Evolutionary conservation across 92 coral and sea anemone species (phyloP).

Genomic region (Palythoa grandiflora): DNA sequence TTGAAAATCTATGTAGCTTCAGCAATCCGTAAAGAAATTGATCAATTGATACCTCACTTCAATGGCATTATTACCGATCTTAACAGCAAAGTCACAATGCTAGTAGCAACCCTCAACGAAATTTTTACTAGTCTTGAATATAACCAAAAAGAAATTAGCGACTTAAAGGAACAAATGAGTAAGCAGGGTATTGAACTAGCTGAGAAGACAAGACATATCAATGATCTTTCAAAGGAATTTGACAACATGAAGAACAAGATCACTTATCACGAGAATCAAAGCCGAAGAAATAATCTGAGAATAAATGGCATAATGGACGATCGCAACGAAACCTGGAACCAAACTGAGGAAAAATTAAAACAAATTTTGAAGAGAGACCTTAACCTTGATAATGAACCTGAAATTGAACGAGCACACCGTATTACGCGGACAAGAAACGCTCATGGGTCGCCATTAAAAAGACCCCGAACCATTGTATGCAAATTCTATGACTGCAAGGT

Average conservation of each 20-base stretch:
- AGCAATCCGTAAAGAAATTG: neutral
- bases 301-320: neutral
- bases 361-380: too few species aligned
- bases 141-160: neutral
- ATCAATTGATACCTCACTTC: neutral
- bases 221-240: neutral
- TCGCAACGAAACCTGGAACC: neutral
- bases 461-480: constrained; percentile 12
- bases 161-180: neutral
- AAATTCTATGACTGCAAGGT: constrained; percentile 4
- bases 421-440: constrained; percentile 1
- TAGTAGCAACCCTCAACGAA: neutral
- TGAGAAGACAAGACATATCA: neutral
- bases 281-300: neutral
- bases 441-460: neutral
- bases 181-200: neutral
- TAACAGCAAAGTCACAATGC: neutral
- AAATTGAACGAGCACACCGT: constrained; percentile 1
- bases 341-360: neutral
- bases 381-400: neutral
- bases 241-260: neutral
- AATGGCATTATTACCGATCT: neutral
- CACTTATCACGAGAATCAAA: neutral
- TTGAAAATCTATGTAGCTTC: neutral
- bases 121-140: neutral